Conservation (phyloP, 2,888 invertebrate species). For the Philereme transversata region DNA sequence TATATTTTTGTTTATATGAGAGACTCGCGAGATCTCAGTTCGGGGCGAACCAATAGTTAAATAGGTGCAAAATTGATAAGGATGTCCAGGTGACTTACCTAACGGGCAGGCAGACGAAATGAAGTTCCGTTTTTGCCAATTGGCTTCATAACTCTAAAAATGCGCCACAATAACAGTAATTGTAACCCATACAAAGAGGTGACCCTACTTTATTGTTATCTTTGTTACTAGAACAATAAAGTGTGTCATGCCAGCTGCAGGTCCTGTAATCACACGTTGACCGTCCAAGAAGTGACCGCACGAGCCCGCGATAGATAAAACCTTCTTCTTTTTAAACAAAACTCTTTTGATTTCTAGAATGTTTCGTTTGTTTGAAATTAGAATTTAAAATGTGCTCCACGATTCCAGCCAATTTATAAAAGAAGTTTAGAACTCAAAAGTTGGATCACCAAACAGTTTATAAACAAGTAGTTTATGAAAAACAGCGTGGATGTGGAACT, state of each 20-base stretch:
- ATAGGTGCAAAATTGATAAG: no score
- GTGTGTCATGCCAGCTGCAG: constrained; percentile 64
- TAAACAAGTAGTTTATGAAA: constrained; percentile 6
- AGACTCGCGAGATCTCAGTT: no score
- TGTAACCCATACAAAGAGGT: constrained; percentile 49
- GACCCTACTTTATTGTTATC: constrained; percentile 68
- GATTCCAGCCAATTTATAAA: constrained; percentile 1
- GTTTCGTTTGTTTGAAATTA: neutral
- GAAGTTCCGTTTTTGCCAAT: no score
- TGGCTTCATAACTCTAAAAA: neutral
- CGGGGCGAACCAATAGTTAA: no score
- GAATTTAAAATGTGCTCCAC: neutral
- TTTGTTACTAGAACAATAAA: constrained; percentile 73
- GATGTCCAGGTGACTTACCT: no score
- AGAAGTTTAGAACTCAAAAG: constrained; percentile 4
- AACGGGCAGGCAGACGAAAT: no score
- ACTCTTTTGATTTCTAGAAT: neutral
- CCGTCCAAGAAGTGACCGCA: constrained; percentile 53
- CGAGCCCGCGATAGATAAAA: constrained; percentile 5
- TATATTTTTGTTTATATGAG: no score
- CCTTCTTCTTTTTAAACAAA: constrained; percentile 1
- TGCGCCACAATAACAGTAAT: constrained; percentile 7
- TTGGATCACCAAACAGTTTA: constrained; percentile 15
- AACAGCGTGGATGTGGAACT: constrained; percentile 70
- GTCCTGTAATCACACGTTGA: constrained; percentile 66